These are phyloP conservation scores for Mandrillus leucophaeus DNA, from an alignment of 2,113 vertebrate species.

Conservation along the genomic window DNA sequence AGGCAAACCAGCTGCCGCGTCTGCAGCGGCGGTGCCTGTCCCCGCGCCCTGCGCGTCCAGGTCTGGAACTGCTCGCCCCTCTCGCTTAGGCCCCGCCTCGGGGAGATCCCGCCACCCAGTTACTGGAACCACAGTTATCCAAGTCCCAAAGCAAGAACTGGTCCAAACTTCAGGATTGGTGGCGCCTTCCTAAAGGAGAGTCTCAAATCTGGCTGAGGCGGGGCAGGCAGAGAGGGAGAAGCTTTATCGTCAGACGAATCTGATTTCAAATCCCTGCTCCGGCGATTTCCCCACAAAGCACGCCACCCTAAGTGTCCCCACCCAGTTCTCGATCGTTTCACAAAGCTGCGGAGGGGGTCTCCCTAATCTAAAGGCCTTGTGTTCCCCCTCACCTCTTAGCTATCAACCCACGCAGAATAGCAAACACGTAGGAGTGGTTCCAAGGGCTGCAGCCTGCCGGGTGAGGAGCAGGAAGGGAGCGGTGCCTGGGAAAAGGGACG, in stretches of 20 bases:
- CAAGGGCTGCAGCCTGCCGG: background rate
- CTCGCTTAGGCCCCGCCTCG: fast-evolving
- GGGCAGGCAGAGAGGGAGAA: too few relatives aligned
- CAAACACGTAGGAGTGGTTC: fast-evolving
- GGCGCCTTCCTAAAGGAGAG: background rate
- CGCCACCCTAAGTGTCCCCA: background rate
- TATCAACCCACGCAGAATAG: background rate
- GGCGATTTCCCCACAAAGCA: background rate
- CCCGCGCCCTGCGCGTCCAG: fast-evolving
- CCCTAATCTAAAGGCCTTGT: background rate
- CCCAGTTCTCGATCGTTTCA: background rate
- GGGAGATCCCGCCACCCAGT: background rate
- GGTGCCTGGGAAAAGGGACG: background rate
- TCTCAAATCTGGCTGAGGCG: background rate
- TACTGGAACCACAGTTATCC: background rate
- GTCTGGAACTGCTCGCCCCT: fast-evolving
- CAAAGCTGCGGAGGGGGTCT: fast-evolving
- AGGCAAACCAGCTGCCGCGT: fast-evolving
- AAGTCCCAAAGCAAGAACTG: background rate
- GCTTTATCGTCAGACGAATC: background rate
- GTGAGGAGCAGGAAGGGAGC: background rate
- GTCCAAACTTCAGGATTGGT: background rate
- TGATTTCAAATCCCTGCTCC: background rate
- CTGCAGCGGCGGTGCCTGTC: fast-evolving
- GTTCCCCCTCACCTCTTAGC: background rate